A percentile compares a stretch with the other conserved stretches of the same genome.
Evolutionary conservation across 2,888 invertebrate genomes (phyloP).

Genomic region (Plagodis dolabraria): DNA sequence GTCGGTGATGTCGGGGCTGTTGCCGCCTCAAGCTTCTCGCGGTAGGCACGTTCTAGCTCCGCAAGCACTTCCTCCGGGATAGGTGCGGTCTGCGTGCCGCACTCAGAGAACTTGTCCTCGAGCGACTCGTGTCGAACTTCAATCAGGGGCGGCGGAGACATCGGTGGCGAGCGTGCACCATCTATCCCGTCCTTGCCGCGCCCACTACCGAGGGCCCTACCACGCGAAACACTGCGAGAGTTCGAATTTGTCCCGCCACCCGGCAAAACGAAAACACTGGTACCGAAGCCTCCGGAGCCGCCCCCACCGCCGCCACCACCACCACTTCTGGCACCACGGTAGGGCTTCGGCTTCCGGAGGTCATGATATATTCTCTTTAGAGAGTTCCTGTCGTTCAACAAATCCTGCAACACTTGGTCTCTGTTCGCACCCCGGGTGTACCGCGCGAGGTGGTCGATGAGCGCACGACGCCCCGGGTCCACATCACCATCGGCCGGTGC

Average conservation of each 20-base stretch:
- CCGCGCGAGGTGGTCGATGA: conserved; percentile 87
- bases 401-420: conserved; percentile 89
- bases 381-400: conserved; percentile 89
- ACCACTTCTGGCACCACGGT: conserved; percentile 72
- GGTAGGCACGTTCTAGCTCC: conserved; percentile 77
- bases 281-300: conserved; percentile 67
- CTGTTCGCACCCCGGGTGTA: conserved; percentile 87
- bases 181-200: conserved; percentile 61
- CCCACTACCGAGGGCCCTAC: conserved; percentile 53
- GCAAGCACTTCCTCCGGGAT: conserved; percentile 83
- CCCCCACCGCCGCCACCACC: conserved; percentile 60
- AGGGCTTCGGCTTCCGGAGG: conserved; percentile 87
- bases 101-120: conserved; percentile 80
- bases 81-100: conserved; percentile 86
- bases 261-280: conserved; percentile 65
- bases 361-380: conserved; percentile 90
- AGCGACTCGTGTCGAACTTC: conserved; percentile 87
- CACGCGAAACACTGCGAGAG: conserved; percentile 55
- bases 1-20: conserved; percentile 74
- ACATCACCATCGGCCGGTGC: conserved; percentile 59
- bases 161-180: conserved; percentile 67
- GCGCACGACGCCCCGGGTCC: conserved; percentile 77
- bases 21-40: conserved; percentile 70
- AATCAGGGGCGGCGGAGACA: conserved; percentile 88
- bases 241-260: conserved; percentile 54